phyloP scores from a whole-genome alignment of 2,888 invertebrate genomes.

The Poecilus cupreus region DNA sequence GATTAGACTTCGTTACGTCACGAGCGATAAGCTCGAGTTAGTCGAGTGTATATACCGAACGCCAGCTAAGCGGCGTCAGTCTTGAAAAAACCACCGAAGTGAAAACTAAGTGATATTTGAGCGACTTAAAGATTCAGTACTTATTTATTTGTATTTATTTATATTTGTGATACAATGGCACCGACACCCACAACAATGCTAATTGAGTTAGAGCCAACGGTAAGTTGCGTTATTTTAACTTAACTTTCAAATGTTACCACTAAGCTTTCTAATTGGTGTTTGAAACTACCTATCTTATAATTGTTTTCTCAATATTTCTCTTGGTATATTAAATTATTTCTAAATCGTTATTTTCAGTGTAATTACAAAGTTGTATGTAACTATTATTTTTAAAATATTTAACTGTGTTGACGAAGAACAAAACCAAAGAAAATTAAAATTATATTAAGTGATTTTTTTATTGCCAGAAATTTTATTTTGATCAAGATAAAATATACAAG shows the following conservation, averaged over 20 bases:
- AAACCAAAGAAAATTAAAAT: too few species aligned
- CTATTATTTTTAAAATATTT: not conserved
- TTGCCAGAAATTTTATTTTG: too few species aligned
- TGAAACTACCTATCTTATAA: not conserved
- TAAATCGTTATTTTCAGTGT: too few species aligned
- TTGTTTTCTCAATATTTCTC: too few species aligned
- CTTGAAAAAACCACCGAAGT: not conserved
- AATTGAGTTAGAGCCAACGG: constrained; percentile 39
- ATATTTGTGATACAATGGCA: constrained; percentile 19
- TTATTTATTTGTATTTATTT: constrained; percentile 46
- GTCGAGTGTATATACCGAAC: not conserved
- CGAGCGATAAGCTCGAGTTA: not conserved
- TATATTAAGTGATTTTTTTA: too few species aligned
- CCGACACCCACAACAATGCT: constrained; percentile 49
- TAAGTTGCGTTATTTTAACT: constrained; percentile 9
- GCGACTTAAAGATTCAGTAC: not conserved
- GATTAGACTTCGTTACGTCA: constrained; percentile 35
- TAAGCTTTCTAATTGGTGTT: not conserved
- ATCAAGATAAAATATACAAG: too few species aligned
- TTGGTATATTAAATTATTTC: too few species aligned
- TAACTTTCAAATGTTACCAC: too few species aligned
- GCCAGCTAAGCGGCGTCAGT: not conserved
- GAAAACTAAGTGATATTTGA: not conserved
- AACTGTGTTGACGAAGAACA: not conserved
- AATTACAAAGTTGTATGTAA: too few species aligned